phyloP scores from a whole-genome alignment of 1,140 invertebrate genomes.

The Drosophila sturtevanti region DNA sequence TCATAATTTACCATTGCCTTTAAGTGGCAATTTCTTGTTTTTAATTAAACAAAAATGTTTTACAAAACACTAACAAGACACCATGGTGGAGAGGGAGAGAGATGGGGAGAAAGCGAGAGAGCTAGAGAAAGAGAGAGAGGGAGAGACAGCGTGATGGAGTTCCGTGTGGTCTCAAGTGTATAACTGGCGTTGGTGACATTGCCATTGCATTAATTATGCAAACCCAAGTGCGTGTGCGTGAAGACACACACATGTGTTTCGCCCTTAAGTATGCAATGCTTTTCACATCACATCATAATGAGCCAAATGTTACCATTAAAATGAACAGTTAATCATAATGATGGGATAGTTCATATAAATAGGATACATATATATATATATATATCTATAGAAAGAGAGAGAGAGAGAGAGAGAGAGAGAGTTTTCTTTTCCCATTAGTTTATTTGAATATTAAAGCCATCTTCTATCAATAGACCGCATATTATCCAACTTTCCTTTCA shows the following conservation, averaged over 20 bases:
- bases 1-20: slow-evolving; percentile 59
- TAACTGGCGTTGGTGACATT: slow-evolving; percentile 72
- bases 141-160: too few relatives aligned
- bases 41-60: slow-evolving; percentile 69
- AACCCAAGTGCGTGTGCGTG: slow-evolving; percentile 54
- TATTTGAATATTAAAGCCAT: background rate
- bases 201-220: slow-evolving; percentile 77
- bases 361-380: background rate
- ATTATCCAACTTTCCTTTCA: too few relatives aligned
- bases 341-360: background rate
- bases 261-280: slow-evolving; percentile 46
- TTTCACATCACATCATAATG: slow-evolving; percentile 45
- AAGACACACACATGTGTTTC: slow-evolving; percentile 29
- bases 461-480: slow-evolving; percentile 13
- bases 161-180: slow-evolving; percentile 60
- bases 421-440: background rate
- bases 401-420: background rate
- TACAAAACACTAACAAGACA: slow-evolving; percentile 9
- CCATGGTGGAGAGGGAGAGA: too few relatives aligned
- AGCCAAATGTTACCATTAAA: slow-evolving; percentile 67
- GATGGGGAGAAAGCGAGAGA: too few relatives aligned
- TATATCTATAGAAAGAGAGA: background rate
- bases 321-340: slow-evolving; percentile 26
- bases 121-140: too few relatives aligned
- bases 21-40: slow-evolving; percentile 78